phyloP scores from a whole-genome alignment of 1,140 invertebrate species.

The Oscheius sp. region DNA sequence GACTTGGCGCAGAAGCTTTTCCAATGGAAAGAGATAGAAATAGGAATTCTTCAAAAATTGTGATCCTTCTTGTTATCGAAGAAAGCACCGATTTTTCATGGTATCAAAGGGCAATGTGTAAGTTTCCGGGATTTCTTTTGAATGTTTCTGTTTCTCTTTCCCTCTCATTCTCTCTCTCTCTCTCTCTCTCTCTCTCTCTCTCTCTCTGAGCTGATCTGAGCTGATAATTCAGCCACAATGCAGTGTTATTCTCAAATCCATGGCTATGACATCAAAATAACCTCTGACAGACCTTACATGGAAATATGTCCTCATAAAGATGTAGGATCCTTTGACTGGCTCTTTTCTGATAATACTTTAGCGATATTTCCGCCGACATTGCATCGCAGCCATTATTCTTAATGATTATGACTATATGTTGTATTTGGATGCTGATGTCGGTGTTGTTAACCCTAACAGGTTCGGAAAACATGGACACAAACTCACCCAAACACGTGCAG shows the following conservation, averaged over 20 bases:
- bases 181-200: too few relatives aligned
- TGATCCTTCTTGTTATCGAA: too few relatives aligned
- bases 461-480: not conserved
- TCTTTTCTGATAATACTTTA: conserved; percentile 9
- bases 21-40: too few relatives aligned
- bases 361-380: conserved; percentile 37
- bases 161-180: too few relatives aligned
- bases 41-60: too few relatives aligned
- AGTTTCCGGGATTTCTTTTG: too few relatives aligned
- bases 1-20: too few relatives aligned
- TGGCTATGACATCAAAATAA: conserved; percentile 13
- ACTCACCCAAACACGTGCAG: not conserved
- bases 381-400: conserved; percentile 28
- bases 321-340: not conserved
- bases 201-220: too few relatives aligned
- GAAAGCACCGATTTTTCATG: too few relatives aligned
- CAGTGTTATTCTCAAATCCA: conserved; percentile 27
- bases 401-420: conserved; percentile 25
- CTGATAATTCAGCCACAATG: conserved; percentile 10
- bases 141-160: too few relatives aligned
- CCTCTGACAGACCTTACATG: conserved; percentile 7
- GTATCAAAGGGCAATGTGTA: too few relatives aligned
- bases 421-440: conserved; percentile 38
- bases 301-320: conserved; percentile 15
- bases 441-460: conserved; percentile 36